Evolutionary conservation across 1,140 invertebrate genomes (phyloP).

Genomic region (Drosophila ambigua): DNA sequence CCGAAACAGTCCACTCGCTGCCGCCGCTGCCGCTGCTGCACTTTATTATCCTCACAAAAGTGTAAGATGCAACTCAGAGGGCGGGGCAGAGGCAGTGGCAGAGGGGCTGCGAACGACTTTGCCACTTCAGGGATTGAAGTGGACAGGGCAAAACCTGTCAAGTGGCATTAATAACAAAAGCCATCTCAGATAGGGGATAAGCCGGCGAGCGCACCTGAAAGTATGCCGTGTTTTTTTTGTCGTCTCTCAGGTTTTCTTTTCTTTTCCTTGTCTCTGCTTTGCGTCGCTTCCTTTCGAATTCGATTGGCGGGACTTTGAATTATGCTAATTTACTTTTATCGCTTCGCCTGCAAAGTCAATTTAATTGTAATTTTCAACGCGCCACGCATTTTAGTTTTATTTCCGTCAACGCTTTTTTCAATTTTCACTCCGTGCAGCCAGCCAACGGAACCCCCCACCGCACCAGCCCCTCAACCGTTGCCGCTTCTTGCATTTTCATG

Average conservation of each 20-base stretch:
- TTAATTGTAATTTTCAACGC: conserved; percentile 79
- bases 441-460: not conserved
- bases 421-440: conserved; percentile 30
- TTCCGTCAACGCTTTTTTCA: conserved; percentile 68
- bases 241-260: not conserved
- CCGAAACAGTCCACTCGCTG: conserved; percentile 51
- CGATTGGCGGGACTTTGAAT: conserved; percentile 60
- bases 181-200: conserved; percentile 42
- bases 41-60: conserved; percentile 60
- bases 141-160: conserved; percentile 59
- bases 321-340: conserved; percentile 81
- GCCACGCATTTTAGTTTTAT: conserved; percentile 70
- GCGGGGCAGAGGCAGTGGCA: not conserved
- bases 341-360: conserved; percentile 74
- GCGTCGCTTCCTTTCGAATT: conserved; percentile 26
- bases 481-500: conserved; percentile 65
- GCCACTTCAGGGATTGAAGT: conserved; percentile 57
- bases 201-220: conserved; percentile 30
- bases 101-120: conserved; percentile 42
- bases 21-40: conserved; percentile 38
- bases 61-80: conserved; percentile 23
- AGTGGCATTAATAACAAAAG: conserved; percentile 74
- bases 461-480: not conserved
- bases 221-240: conserved; percentile 27
- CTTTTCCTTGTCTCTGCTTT: not conserved